Evolutionary conservation across 2,888 invertebrate species (phyloP).

Genomic region (Orthonevra nobilis): DNA sequence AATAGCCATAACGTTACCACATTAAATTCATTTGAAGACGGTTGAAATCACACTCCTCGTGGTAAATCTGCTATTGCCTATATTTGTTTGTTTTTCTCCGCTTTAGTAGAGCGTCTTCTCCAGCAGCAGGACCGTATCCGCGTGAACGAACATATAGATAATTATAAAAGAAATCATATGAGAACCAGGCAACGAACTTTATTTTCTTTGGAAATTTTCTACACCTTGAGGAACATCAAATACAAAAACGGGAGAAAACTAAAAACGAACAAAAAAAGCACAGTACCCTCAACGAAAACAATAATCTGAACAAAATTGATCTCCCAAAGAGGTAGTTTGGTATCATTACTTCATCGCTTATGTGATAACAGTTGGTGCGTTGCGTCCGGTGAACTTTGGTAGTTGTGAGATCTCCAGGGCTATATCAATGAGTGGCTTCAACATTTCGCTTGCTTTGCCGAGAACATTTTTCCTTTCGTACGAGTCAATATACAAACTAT

Average conservation of each 20-base stretch:
- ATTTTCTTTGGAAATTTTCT: conserved; percentile 36
- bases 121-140: no score
- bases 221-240: conserved; percentile 1
- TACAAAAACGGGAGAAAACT: conserved; percentile 22
- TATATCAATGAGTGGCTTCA: conserved; percentile 93
- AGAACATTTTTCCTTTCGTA: conserved; percentile 89
- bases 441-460: conserved; percentile 86
- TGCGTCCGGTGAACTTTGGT: conserved; percentile 91
- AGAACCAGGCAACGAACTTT: conserved; percentile 8
- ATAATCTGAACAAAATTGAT: conserved; percentile 2
- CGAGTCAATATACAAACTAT: conserved; percentile 93
- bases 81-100: no score
- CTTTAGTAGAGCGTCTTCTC: no score
- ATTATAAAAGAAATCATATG: no score
- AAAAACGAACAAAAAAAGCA: no score
- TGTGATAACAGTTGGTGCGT: conserved; percentile 97
- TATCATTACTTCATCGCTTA: conserved; percentile 79
- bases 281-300: conserved; percentile 3
- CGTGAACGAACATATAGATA: no score
- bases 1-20: no score
- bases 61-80: no score
- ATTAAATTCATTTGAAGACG: no score
- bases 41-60: no score
- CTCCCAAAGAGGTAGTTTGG: conserved; percentile 32
- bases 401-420: conserved; percentile 92